Evolutionary conservation across 2,797 vertebrate species (phyloP).

Genomic region (Crenuchus spilurus): DNA sequence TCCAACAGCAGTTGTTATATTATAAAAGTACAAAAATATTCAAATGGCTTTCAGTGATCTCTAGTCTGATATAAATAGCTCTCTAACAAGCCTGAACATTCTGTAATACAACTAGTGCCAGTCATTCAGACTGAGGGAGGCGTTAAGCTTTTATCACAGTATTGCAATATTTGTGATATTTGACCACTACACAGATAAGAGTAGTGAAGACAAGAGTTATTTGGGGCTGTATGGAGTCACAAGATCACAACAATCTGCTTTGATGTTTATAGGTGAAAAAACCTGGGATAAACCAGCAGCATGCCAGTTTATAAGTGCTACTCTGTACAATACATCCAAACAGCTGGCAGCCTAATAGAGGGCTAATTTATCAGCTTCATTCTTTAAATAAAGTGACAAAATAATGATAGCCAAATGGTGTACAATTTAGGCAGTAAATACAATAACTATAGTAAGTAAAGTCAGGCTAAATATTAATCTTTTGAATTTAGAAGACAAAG

Average conservation of each 20-base stretch:
- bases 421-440: background rate
- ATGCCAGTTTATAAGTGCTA: background rate
- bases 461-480: background rate
- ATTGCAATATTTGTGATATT: background rate
- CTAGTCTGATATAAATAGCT: too few relatives aligned
- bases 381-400: background rate
- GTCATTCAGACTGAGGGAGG: background rate
- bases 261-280: background rate
- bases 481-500: background rate
- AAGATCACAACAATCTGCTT: background rate
- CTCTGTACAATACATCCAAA: background rate
- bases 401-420: background rate
- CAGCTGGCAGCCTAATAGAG: background rate
- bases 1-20: background rate
- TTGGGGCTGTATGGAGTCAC: background rate
- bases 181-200: background rate
- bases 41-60: background rate
- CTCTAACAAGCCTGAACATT: background rate
- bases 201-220: background rate
- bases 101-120: background rate
- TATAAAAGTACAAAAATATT: conserved; percentile 7
- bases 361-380: background rate
- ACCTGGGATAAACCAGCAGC: background rate
- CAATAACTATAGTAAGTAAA: background rate
- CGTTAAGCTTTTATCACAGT: background rate